Evolutionary conservation across 2,113 vertebrate species (phyloP).

Genomic region (Crocuta crocuta): DNA sequence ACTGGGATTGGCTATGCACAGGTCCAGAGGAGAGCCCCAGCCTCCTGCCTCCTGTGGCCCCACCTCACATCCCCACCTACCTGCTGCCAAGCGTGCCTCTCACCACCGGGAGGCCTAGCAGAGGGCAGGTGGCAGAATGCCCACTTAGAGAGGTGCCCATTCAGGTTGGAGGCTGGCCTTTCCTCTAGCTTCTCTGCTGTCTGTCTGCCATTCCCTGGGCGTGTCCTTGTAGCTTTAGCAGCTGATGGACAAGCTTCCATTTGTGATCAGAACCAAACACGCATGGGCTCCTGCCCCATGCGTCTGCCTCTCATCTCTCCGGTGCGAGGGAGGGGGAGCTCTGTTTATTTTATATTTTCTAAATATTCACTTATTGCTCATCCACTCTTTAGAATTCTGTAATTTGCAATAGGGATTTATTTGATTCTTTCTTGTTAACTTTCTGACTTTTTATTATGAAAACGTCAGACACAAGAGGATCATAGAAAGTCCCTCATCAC

Average conservation of each 20-base stretch:
- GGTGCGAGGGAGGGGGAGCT: background rate
- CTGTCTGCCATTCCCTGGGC: background rate
- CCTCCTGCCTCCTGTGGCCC: background rate
- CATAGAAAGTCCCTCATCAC: background rate
- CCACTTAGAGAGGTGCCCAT: background rate
- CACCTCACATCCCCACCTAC: background rate
- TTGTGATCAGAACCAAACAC: background rate
- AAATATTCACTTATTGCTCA: background rate
- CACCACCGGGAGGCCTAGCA: background rate
- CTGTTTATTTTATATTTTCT: background rate
- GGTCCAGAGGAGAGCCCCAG: background rate
- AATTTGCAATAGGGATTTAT: background rate
- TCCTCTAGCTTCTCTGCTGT: background rate
- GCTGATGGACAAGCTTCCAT: background rate
- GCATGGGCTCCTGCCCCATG: fast-evolving
- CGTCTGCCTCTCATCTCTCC: background rate
- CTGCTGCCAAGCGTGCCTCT: background rate
- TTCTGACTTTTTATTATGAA: background rate
- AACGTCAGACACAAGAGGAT: background rate
- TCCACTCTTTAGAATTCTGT: background rate
- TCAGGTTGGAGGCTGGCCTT: background rate
- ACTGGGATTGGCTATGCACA: background rate
- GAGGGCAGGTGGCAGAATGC: background rate
- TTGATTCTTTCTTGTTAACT: background rate
- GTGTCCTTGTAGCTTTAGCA: background rate